These are phyloP conservation scores for Drosophila triauraria DNA, from an alignment of 1,140 invertebrate species.

Conservation along the genomic window DNA sequence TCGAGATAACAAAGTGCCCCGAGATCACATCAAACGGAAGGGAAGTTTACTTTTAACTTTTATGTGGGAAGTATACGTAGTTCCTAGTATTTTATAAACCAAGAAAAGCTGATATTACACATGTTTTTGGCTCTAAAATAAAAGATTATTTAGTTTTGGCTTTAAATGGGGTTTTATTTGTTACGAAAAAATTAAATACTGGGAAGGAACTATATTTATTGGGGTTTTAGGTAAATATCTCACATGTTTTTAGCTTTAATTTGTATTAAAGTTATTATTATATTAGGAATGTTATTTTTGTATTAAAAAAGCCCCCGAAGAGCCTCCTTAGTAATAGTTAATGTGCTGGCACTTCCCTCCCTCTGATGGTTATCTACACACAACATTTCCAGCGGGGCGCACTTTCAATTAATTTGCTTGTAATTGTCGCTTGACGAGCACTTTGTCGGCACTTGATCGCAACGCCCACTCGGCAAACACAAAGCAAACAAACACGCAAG, in stretches of 20 bases:
- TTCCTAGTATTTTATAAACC: not conserved
- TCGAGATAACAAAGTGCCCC: no score
- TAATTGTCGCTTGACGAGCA: conserved; percentile 79
- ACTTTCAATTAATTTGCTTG: conserved; percentile 79
- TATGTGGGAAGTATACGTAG: conserved; percentile 3
- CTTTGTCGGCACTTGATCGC: conserved; percentile 71
- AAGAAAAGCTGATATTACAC: not conserved
- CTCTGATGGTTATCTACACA: conserved; percentile 15
- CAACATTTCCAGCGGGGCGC: conserved; percentile 12
- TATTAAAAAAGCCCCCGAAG: not conserved
- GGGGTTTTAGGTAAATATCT: not conserved
- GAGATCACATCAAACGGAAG: conserved; percentile 8
- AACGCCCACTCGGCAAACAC: conserved; percentile 56
- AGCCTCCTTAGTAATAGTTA: not conserved
- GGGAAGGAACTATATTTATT: not conserved
- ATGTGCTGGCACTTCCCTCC: not conserved
- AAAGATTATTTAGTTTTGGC: not conserved
- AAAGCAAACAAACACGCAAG: conserved; percentile 6
- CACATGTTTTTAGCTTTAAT: not conserved
- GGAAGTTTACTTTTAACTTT: conserved; percentile 10
- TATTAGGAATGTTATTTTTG: no score
- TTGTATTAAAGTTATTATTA: not conserved
- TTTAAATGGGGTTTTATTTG: not conserved
- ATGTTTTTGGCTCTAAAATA: not conserved
- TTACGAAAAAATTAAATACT: not conserved